Conservation (phyloP, 2,113 vertebrate genomes). For the Chitala chitala region DNA sequence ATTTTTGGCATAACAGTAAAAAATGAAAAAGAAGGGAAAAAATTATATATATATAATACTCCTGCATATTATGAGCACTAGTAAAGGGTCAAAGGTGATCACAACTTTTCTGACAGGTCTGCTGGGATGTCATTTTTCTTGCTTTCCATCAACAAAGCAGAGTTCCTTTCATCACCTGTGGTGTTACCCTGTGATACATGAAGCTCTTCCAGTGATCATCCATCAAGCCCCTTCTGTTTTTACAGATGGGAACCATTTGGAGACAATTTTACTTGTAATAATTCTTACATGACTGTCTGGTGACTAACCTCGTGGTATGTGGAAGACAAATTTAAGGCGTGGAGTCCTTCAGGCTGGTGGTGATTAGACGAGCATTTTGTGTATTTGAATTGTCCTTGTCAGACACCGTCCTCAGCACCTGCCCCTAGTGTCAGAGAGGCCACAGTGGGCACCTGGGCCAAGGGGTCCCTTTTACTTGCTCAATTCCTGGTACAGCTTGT, state of each 20-base stretch:
- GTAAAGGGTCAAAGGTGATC: conserved; percentile 1
- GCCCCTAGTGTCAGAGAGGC: too few species aligned
- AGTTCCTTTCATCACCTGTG: neutral
- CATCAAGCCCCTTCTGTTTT: neutral
- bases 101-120: neutral
- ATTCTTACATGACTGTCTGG: neutral
- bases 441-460: too few species aligned
- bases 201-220: neutral
- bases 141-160: neutral
- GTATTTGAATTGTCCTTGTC: neutral
- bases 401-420: too few species aligned
- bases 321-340: neutral
- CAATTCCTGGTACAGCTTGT: too few species aligned
- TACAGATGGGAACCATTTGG: conserved; percentile 8
- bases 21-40: neutral
- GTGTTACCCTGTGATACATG: neutral
- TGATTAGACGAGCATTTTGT: neutral
- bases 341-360: neutral
- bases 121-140: neutral
- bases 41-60: neutral
- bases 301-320: neutral
- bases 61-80: neutral
- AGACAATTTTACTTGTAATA: neutral
- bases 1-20: conserved; percentile 3
- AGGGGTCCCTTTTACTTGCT: too few species aligned